Evolutionary conservation across 1,140 invertebrate genomes (phyloP).

Genomic region (Chrysopa pallens): DNA sequence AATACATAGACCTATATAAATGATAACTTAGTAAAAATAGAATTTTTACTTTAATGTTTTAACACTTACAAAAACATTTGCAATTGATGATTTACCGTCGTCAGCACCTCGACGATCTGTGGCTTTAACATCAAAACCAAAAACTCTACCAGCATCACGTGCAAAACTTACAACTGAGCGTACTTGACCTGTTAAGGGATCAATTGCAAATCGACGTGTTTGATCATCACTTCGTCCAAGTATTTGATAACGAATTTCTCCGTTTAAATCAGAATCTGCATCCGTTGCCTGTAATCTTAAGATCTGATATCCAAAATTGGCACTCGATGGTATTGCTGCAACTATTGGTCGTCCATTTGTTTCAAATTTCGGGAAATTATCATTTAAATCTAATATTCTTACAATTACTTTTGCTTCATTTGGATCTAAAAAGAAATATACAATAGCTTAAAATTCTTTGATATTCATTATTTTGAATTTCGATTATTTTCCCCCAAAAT

Average conservation of each 20-base stretch:
- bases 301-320: constrained; percentile 61
- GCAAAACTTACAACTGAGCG: constrained; percentile 44
- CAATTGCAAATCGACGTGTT: constrained; percentile 44
- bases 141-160: constrained; percentile 50
- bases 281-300: constrained; percentile 54
- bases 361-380: constrained; percentile 59
- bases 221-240: constrained; percentile 34
- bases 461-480: constrained; percentile 24
- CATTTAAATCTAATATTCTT: constrained; percentile 60
- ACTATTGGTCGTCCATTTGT: constrained; percentile 52
- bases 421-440: constrained; percentile 18
- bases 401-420: constrained; percentile 53
- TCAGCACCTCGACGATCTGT: constrained; percentile 58
- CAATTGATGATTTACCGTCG: constrained; percentile 59
- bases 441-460: not conserved
- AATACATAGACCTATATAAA: constrained; percentile 51
- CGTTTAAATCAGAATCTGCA: constrained; percentile 52
- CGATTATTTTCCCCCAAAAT: too few species aligned
- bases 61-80: constrained; percentile 70
- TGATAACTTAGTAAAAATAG: constrained; percentile 8
- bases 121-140: constrained; percentile 75
- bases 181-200: constrained; percentile 52
- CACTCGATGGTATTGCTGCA: constrained; percentile 57
- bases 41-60: not conserved
- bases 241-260: constrained; percentile 62